Base-by-base conservation (phyloP, 2,888 invertebrate genomes). In the Callosobruchus maculatus region DNA sequence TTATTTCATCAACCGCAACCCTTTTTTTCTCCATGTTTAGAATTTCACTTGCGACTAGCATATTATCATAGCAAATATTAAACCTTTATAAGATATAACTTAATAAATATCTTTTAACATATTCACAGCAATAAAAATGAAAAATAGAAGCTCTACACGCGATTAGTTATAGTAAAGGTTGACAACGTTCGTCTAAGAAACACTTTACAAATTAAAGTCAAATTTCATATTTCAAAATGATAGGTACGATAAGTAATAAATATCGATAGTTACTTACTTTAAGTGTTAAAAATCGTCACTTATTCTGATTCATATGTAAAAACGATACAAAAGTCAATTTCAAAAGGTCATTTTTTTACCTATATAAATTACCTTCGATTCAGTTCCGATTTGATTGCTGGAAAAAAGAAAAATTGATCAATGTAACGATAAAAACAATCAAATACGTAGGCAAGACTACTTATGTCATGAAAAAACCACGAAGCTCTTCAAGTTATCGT, bases 331-430 rank as follows among this genome's bases (percentile, higher is more conserved):
- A 82, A 79, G 75, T 73, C 71, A 71, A 71, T 75, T 49, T 67
- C 31, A 71, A 71, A 71, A 30, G 67, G 70, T 71, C 31, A 49
- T 66, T 69, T 22, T 70, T 22, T 30, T 73, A 73, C 67, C 67
- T 22, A 70, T 73, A 74, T 76, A 73, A 86, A 90, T 95, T 95
- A 96, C 92, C 95, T 95, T 90, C 95, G 93, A 89, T 94, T 95
- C 88, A 96, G 91, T 89, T 96, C 96, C 83, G 93, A 92, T 91
- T 94, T 95, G 89, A 96, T 93, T 87, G 94, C 96, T 96, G 90
- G 90, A 91, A 83, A 49, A 75, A 75, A 76, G 80, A 74, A 49
- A 0, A 71, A 22, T 70, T n/a, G n/a, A n/a, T n/a, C n/a, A n/a
- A n/a, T n/a, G n/a, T n/a, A n/a, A n/a, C n/a, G n/a, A n/a, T n/a